Conservation (phyloP, 2,888 invertebrate genomes). For the Callinectes sapidus region DNA sequence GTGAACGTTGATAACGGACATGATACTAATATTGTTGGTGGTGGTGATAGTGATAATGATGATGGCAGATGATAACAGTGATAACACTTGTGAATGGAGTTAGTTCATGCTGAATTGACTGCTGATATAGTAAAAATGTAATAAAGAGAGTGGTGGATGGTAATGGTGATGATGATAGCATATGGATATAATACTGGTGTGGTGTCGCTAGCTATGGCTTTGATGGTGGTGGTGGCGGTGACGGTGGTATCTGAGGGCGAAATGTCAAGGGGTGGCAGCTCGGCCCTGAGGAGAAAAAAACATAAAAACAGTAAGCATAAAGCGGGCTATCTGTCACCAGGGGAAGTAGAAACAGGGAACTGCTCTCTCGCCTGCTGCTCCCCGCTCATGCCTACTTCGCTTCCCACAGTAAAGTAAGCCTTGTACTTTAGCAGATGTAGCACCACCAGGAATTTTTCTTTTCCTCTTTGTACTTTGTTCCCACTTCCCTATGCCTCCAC, state of each 20-base stretch:
- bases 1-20: not conserved
- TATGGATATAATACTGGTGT: no score
- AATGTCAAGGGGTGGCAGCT: not conserved
- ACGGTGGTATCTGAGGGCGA: not conserved
- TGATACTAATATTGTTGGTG: not conserved
- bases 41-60: not conserved
- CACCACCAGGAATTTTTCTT: not conserved
- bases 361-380: not conserved
- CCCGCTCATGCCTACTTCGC: not conserved
- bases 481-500: not conserved
- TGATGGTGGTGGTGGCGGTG: not conserved
- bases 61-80: not conserved
- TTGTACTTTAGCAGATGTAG: not conserved
- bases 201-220: not conserved
- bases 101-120: not conserved
- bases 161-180: not conserved
- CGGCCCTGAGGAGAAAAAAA: not conserved
- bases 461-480: not conserved
- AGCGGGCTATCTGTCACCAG: not conserved
- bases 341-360: slow-evolving; percentile 23
- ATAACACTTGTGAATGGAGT: no score
- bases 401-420: not conserved
- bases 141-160: not conserved
- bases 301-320: not conserved
- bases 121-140: not conserved